phyloP scores from a whole-genome alignment of 2,797 vertebrate species.

The Malacoraja senta region DNA sequence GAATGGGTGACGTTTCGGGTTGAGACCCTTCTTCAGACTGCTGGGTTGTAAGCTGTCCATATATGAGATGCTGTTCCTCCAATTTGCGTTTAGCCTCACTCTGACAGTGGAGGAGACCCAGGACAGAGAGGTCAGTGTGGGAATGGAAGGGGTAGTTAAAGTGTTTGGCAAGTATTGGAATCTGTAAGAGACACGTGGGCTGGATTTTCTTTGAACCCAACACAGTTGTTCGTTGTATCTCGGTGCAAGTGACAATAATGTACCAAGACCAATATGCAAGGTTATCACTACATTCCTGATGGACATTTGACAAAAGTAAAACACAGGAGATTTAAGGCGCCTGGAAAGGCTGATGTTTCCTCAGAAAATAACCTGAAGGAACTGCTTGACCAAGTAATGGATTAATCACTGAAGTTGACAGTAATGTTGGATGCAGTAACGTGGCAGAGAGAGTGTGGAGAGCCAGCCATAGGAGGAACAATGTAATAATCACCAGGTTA shows the following conservation, averaged over 20 bases:
- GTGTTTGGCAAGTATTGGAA: no score
- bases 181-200: neutral
- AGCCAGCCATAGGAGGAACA: neutral
- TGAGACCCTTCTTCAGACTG: no score
- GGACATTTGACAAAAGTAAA: neutral
- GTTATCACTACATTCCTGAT: neutral
- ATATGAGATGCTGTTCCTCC: no score
- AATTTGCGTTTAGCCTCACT: no score
- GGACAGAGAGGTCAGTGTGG: no score
- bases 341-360: neutral
- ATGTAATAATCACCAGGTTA: neutral
- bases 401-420: neutral
- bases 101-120: no score
- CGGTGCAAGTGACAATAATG: no score
- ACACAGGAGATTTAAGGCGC: neutral
- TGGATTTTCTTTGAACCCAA: neutral
- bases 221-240: no score
- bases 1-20: no score
- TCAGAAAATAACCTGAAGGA: neutral
- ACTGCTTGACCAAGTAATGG: neutral
- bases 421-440: neutral
- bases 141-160: no score
- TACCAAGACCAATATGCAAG: neutral
- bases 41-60: no score
- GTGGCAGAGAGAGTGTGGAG: neutral